Base-by-base conservation (phyloP, 2,797 vertebrate genomes). In the Onychomys torridus region DNA sequence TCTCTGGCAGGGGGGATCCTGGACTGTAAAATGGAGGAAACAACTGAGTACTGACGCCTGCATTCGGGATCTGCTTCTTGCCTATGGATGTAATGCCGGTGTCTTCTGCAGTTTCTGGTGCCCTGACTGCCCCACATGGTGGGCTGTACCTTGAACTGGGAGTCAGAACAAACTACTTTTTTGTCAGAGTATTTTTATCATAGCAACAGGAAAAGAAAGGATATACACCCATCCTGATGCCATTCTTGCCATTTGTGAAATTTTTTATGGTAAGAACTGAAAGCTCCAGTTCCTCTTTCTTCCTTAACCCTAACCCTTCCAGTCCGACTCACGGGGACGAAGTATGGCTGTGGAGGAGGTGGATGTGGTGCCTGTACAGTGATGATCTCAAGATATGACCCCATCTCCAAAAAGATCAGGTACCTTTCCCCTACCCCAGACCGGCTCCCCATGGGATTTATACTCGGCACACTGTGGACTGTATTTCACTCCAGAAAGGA, bases 331-430 rank as follows among this genome's bases (percentile, higher is more conserved):
- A 99, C 98, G 0, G 99, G 99, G n/a, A 98, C 98, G 25, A 99
- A 99, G 97, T 99, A 97, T 21, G 98, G 98, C 92, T 99, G 99
- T 40, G 99, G 99, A 7, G 99, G 98, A 0, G 99, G 99, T 1
- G 98, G 98, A 21, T 99, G 99, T 27, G 99, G 94, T 7, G 82
- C 92, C 57, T 94, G 89, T 34, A 96, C 93, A 21, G 93, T 96
- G 89, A 96, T 96, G 96, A 94, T 97, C 83, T 98, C 93, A 46
- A 89, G 81, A 49, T 91, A 93, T 1, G 21, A 97, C 40, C 52
- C 52, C 55, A 63, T 89, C 63, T 88, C 89, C 57, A 91, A 88
- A 93, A 93, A 95, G 81, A 97, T 97, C 49, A 7, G 75, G 96
- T 95, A 91, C 87, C 85, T 69, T 46, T 34, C 25, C 43, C 75